Base-by-base conservation (phyloP, 2,888 invertebrate genomes). In the Scaptomyza tumidula region DNA sequence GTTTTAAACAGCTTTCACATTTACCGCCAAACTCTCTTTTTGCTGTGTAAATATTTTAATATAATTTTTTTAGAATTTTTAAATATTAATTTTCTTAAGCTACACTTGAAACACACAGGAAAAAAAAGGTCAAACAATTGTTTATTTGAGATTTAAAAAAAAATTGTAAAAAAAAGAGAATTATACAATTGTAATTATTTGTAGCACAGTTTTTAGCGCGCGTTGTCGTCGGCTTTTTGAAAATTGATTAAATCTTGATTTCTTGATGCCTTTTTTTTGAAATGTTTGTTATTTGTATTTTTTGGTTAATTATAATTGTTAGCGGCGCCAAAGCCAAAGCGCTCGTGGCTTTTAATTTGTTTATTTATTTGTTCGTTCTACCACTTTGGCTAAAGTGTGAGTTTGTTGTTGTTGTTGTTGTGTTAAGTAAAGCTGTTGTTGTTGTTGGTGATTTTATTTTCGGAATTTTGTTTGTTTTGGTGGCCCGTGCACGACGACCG, bases 401-500 rank as follows among this genome's bases (percentile, higher is more conserved):
- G 50, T 44, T 63, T 64, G 39, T 60, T 57, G 44, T 56, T 44
- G 16, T 45, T 70, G 13, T 59, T 43, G 41, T 48, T 67, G 39
- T 50, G 68, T 19, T 50, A 59, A 53, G 48, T 48, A 24, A 24
- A n/a, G n/a, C n/a, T n/a, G n/a, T n/a, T n/a, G 44, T 53, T 44
- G 16, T 45, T 66, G 13, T 59, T 43, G 41, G 44, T 73, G 39
- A 52, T 48, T 50, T 64, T 50, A 52, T 46, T 75, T 50, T 59
- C 9, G 31, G 61, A 59, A 66, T 49, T 60, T 62, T 49, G 45
- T 53, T 19, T 16, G 48, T 48, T 45, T 62, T 45, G 31, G 31
- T 53, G 74, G 74, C 44, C 81, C 85, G 84, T 70, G 77, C 89
- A 80, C 90, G 90, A 88, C 90, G 90, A 92, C 91, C 91, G 90